Conservation (phyloP, 2,113 vertebrate genomes). For the Carassius gibelio region DNA sequence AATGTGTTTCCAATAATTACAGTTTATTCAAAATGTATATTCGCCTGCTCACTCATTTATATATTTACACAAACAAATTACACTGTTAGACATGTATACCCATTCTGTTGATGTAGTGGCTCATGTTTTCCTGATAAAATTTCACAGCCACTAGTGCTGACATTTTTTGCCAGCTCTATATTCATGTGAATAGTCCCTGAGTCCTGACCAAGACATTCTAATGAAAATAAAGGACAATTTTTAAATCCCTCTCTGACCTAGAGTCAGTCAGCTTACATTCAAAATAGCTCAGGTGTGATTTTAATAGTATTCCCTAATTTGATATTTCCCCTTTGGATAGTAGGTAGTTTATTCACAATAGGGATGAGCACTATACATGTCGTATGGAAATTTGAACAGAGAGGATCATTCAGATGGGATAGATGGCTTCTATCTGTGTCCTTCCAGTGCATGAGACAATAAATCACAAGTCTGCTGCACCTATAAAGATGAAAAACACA, state of each 20-base stretch:
- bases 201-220: constrained; percentile 18
- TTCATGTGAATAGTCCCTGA: neutral
- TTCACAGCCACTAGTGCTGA: constrained; percentile 36
- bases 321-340: constrained; percentile 21
- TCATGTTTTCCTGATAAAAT: constrained; percentile 45
- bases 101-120: constrained; percentile 55
- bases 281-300: neutral
- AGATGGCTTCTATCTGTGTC: constrained; percentile 60
- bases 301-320: neutral
- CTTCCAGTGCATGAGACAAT: constrained; percentile 56
- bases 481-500: constrained; percentile 47
- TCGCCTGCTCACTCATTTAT: constrained; percentile 54
- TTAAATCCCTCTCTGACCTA: neutral
- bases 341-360: constrained; percentile 15
- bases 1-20: constrained; percentile 62
- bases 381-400: neutral
- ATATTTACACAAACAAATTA: constrained; percentile 59
- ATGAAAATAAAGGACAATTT: neutral
- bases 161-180: constrained; percentile 21
- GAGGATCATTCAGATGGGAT: constrained; percentile 19
- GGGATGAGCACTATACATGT: neutral
- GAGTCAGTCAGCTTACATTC: neutral
- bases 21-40: constrained; percentile 63
- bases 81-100: constrained; percentile 51
- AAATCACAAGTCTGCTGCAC: constrained; percentile 50